Evolutionary conservation across 2,797 vertebrate species (phyloP), one percentile per base, ranked within the genome.

Genomic region (Myotis vivesi): DNA sequence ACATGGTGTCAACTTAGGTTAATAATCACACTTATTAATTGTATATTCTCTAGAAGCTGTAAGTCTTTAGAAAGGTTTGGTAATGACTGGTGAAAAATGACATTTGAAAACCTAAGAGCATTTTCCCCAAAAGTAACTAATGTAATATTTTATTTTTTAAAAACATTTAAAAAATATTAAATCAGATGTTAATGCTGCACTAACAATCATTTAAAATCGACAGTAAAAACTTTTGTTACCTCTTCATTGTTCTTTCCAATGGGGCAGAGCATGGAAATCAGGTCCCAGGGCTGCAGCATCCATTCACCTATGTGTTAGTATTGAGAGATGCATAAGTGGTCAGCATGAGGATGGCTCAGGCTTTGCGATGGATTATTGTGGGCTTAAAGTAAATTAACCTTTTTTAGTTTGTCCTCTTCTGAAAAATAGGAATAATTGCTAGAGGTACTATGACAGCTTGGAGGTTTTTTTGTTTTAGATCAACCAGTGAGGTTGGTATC

Each of bases 21-120:
- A 20, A 22, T 82, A 83, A 68, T 92, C 79, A 64, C 28, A 20
- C 46, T 38, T 46, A 44, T 83, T 85, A 57, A 55, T 76, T 83
- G 8, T 90, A 4, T 90, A 25, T 25, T 92, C 23, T 20, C 8
- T 85, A 33, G 25, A 92, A 36, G 12, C 15, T 62, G 19, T 90
- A 92, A 72, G 30, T 76, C 55, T 77, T 81, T 87, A 77, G 20
- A 62, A 81, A 79, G 86, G 80, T 72, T 91, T 95, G 88, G 33
- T 88, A 79, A 36, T 76, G 53, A 11, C 17, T 86, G 20, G 22
- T 89, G 53, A 46, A 80, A 80, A 95, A 64, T 15, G 36, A 4
- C 86, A 55, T 89, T 94, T 75, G 41, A 84, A 92, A 95, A 89
- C 44, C 68, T 64, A 53, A 53, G 76, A 46, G 62, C 8, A 83